phyloP scores from a whole-genome alignment of 1,140 invertebrate species.

The Drosophila setifemur region DNA sequence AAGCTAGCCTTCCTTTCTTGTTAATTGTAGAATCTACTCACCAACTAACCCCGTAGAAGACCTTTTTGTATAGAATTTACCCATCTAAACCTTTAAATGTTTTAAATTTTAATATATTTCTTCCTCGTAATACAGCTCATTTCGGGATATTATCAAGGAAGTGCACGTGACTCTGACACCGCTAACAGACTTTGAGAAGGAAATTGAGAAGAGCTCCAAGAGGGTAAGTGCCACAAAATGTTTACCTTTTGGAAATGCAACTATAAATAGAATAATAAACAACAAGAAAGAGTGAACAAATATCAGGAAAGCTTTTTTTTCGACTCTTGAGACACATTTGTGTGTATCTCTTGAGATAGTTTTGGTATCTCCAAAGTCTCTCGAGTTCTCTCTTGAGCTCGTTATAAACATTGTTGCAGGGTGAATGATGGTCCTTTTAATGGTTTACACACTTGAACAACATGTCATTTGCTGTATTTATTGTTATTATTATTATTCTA shows the following conservation, averaged over 20 bases:
- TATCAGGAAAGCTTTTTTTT: slow-evolving; percentile 4
- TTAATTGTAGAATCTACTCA: slow-evolving; percentile 11
- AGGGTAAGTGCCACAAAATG: slow-evolving; percentile 60
- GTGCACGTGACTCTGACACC: slow-evolving; percentile 76
- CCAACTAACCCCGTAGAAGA: slow-evolving; percentile 19
- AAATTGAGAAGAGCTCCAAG: slow-evolving; percentile 80
- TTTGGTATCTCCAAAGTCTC: background rate
- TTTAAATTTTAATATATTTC: background rate
- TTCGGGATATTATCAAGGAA: slow-evolving; percentile 79
- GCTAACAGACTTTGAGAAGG: slow-evolving; percentile 76
- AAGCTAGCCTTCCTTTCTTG: no score
- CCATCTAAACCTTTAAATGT: background rate
- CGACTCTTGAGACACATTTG: slow-evolving; percentile 16
- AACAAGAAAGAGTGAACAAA: slow-evolving; percentile 1
- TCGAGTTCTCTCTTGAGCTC: background rate
- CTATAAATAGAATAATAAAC: slow-evolving; percentile 48
- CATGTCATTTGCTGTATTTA: slow-evolving; percentile 31
- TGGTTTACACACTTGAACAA: slow-evolving; percentile 50
- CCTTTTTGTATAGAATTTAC: slow-evolving; percentile 12
- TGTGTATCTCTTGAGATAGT: slow-evolving; percentile 46
- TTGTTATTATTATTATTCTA: no score
- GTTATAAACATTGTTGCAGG: slow-evolving; percentile 49
- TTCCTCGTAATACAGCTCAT: slow-evolving; percentile 41
- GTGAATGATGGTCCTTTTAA: slow-evolving; percentile 50
- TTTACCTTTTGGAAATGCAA: slow-evolving; percentile 13